phyloP scores from a whole-genome alignment of 2,113 vertebrate species.

The Pitta sordida region DNA sequence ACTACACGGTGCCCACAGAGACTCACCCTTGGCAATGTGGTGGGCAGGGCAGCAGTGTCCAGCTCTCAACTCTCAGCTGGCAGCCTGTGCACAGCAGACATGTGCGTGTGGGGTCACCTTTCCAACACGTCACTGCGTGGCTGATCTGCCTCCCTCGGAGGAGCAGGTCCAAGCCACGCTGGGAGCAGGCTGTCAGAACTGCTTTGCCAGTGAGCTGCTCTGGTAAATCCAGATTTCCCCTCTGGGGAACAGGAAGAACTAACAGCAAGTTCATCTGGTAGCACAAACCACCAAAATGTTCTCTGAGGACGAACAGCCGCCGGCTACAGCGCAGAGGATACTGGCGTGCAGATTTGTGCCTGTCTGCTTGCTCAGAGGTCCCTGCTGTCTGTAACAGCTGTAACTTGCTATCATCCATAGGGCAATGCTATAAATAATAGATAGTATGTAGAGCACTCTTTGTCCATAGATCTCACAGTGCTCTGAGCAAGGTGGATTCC shows the following conservation, averaged over 20 bases:
- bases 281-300: background rate
- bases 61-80: background rate
- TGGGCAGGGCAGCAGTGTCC: background rate
- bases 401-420: background rate
- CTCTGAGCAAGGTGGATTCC: background rate
- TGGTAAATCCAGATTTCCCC: background rate
- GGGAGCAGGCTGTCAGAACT: background rate
- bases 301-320: background rate
- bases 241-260: background rate
- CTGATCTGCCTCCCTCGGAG: background rate
- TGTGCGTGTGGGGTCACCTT: background rate
- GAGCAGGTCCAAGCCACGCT: background rate
- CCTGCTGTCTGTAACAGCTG: constrained; percentile 6
- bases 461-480: background rate
- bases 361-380: background rate
- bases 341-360: background rate
- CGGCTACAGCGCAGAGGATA: background rate
- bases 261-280: background rate
- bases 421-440: background rate
- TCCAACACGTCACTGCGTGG: rapidly evolving
- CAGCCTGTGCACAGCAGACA: background rate
- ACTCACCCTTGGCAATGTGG: background rate
- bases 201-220: background rate
- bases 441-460: background rate
- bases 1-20: background rate